Evolutionary conservation across 1,140 invertebrate species (phyloP).

Genomic region (Cotesia vestalis): DNA sequence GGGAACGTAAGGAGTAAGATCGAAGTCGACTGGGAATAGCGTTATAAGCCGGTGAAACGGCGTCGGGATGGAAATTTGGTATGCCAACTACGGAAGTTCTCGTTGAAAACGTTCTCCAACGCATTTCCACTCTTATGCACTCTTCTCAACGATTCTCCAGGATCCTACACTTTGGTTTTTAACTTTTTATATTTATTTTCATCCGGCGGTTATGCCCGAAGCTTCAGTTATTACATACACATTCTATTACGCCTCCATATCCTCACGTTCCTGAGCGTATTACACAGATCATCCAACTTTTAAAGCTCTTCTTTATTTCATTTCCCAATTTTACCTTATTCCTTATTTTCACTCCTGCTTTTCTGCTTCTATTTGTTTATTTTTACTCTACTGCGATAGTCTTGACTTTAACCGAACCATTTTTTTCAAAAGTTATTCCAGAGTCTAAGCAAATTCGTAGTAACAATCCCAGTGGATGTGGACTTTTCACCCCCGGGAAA

Average conservation of each 20-base stretch:
- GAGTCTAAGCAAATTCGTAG: slow-evolving; percentile 37
- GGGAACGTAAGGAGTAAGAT: slow-evolving; percentile 9
- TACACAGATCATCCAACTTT: slow-evolving; percentile 50
- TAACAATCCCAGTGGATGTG: slow-evolving; percentile 40
- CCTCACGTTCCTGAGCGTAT: slow-evolving; percentile 48
- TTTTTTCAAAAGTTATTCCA: slow-evolving; percentile 42
- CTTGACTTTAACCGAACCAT: too few relatives aligned
- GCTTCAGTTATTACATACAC: slow-evolving; percentile 60
- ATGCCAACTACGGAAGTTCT: slow-evolving; percentile 47
- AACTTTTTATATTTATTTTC: slow-evolving; percentile 23
- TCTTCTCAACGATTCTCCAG: slow-evolving; percentile 43
- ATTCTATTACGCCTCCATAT: slow-evolving; percentile 58
- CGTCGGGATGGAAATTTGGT: slow-evolving; percentile 47
- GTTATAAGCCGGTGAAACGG: slow-evolving; percentile 26
- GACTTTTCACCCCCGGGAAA: slow-evolving; percentile 58
- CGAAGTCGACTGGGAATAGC: slow-evolving; percentile 17
- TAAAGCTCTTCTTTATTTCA: slow-evolving; percentile 18
- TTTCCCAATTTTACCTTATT: neutral
- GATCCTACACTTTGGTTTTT: slow-evolving; percentile 37
- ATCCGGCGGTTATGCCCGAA: slow-evolving; percentile 16
- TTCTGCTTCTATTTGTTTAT: slow-evolving; percentile 33
- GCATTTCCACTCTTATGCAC: slow-evolving; percentile 30
- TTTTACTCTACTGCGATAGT: slow-evolving; percentile 6
- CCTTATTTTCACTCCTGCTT: neutral
- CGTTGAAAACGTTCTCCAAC: slow-evolving; percentile 17